Percentiles rank a stretch among this genome's conserved stretches.
Evolutionary conservation across 2,888 invertebrate species (phyloP).

Genomic region (Callosobruchus maculatus): DNA sequence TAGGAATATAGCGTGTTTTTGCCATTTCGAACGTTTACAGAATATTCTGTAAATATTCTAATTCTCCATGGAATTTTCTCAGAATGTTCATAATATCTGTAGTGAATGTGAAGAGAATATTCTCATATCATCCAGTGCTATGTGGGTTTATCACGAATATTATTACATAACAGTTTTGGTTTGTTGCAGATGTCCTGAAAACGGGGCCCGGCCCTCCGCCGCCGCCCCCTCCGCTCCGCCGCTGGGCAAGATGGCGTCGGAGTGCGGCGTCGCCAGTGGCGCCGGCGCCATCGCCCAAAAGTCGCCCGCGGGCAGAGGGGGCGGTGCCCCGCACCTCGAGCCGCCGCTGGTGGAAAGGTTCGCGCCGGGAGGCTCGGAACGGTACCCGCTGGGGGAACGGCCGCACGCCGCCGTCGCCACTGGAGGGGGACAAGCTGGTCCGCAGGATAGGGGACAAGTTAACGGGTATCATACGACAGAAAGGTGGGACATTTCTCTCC

Average conservation of each 20-base stretch:
- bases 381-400: slow-evolving; percentile 47
- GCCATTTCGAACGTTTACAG: too few species aligned
- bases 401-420: slow-evolving; percentile 51
- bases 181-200: slow-evolving; percentile 62
- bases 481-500: background rate
- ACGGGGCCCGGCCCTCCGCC: slow-evolving; percentile 62
- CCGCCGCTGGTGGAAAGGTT: slow-evolving; percentile 43
- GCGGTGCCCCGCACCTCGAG: background rate
- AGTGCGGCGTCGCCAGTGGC: slow-evolving; percentile 43
- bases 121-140: too few species aligned
- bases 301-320: slow-evolving; percentile 16
- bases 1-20: too few species aligned
- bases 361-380: slow-evolving; percentile 41
- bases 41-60: too few species aligned
- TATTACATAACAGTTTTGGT: background rate
- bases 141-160: too few species aligned
- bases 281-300: background rate
- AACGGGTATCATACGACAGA: background rate
- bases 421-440: slow-evolving; percentile 18
- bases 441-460: background rate
- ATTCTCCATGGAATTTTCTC: too few species aligned
- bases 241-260: slow-evolving; percentile 53
- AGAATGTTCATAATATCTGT: too few species aligned
- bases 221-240: background rate
- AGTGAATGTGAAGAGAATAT: too few species aligned